These are phyloP conservation scores for Nannoperca australis DNA, from an alignment of 2,797 vertebrate species.

Conservation along the genomic window DNA sequence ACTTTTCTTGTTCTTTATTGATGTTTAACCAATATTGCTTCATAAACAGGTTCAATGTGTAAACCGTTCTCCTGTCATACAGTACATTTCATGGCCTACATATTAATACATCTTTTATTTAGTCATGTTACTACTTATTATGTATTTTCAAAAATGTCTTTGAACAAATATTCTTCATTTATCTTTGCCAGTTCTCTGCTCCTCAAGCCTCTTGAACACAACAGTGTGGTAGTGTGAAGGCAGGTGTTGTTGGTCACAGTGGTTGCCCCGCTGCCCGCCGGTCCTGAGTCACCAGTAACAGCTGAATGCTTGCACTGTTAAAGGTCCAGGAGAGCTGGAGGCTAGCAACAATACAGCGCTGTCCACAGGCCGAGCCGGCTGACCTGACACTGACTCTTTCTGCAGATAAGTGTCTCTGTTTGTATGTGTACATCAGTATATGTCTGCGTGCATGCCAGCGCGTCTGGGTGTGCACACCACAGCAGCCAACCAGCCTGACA, in stretches of 20 bases:
- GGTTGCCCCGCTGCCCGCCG: constrained; percentile 54
- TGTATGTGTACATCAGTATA: constrained; percentile 54
- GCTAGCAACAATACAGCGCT: constrained; percentile 80
- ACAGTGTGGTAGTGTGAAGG: constrained; percentile 67
- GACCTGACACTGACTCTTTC: constrained; percentile 78
- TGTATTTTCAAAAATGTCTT: background rate
- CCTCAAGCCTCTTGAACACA: constrained; percentile 37
- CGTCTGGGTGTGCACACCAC: constrained; percentile 55
- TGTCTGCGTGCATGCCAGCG: constrained; percentile 60
- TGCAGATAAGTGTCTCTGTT: constrained; percentile 67
- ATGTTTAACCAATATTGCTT: background rate
- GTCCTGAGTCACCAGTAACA: constrained; percentile 78
- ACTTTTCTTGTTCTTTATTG: background rate
- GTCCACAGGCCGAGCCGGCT: constrained; percentile 68
- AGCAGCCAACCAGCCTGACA: constrained; percentile 63
- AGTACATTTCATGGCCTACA: background rate
- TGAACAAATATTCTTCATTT: background rate
- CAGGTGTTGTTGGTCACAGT: constrained; percentile 76
- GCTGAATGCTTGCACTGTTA: constrained; percentile 79
- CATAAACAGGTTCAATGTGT: background rate
- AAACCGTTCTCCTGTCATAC: background rate
- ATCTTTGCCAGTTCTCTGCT: constrained; percentile 18
- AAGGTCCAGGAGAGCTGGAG: constrained; percentile 67
- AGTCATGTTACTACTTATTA: background rate
- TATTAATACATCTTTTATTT: background rate